Conservation (phyloP, 2,888 invertebrate species). For the Macaria notata region DNA sequence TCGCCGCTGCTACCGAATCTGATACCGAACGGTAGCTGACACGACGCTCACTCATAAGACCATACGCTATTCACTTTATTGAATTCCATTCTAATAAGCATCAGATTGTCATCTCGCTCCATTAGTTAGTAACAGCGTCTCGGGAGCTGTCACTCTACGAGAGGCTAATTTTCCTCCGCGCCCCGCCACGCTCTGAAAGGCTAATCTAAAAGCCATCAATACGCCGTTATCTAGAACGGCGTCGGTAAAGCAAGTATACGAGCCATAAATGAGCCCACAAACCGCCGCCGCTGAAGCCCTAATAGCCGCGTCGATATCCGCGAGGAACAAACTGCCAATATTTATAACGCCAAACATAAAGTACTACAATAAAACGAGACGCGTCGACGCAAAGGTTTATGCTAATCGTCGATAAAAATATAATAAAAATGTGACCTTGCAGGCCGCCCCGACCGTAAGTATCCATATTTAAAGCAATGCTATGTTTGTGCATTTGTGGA, state of each 20-base stretch:
- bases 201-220: conserved; percentile 70
- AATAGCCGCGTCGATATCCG: conserved; percentile 55
- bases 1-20: conserved; percentile 68
- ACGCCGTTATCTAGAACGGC: conserved; percentile 66
- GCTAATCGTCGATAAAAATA: conserved; percentile 64
- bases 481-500: conserved; percentile 33
- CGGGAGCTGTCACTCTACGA: conserved; percentile 26
- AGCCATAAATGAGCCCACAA: conserved; percentile 68
- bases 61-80: conserved; percentile 59
- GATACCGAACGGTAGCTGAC: conserved; percentile 65
- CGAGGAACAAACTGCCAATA: conserved; percentile 61
- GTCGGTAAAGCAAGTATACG: conserved; percentile 68
- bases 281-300: conserved; percentile 54
- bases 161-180: conserved; percentile 57
- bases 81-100: conserved; percentile 67
- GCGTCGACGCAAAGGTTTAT: conserved; percentile 59
- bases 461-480: conserved; percentile 37
- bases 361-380: conserved; percentile 65
- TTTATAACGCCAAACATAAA: conserved; percentile 62
- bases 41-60: conserved; percentile 54
- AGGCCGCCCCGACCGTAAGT: conserved; percentile 38
- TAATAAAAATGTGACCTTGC: conserved; percentile 57
- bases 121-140: conserved; percentile 26
- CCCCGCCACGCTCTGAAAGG: conserved; percentile 46
- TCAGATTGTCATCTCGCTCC: conserved; percentile 52